Conservation (phyloP, 2,113 vertebrate genomes). For the Alectura lathami region DNA sequence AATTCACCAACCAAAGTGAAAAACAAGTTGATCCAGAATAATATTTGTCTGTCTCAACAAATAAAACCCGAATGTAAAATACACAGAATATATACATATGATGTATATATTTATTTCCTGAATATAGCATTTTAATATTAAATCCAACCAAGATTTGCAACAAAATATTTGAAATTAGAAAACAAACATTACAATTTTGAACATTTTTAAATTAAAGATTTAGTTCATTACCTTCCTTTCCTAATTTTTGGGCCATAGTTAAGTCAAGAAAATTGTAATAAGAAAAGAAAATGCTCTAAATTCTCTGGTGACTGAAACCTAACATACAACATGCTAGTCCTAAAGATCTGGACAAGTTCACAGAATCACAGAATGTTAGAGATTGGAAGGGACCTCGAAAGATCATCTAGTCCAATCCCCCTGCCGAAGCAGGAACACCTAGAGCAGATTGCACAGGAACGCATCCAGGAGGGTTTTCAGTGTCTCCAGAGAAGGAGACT, state of each 20-base stretch:
- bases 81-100: not conserved
- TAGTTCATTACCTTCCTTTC: not conserved
- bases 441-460: no score
- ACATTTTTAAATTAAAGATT: not conserved
- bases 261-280: not conserved
- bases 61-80: not conserved
- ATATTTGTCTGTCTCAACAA: not conserved
- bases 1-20: not conserved
- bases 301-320: not conserved
- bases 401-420: no score
- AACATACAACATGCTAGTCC: not conserved
- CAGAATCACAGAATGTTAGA: no score
- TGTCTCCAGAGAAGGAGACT: no score
- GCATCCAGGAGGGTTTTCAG: no score
- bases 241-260: not conserved
- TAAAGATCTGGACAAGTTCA: not conserved
- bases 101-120: not conserved
- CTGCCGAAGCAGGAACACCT: no score
- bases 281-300: not conserved
- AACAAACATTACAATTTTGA: not conserved
- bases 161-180: not conserved
- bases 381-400: no score
- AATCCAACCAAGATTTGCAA: rapidly evolving
- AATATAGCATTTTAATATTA: not conserved
- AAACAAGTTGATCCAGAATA: not conserved